Conservation (phyloP, 2,797 vertebrate species). For the Chromobotia macracanthus region DNA sequence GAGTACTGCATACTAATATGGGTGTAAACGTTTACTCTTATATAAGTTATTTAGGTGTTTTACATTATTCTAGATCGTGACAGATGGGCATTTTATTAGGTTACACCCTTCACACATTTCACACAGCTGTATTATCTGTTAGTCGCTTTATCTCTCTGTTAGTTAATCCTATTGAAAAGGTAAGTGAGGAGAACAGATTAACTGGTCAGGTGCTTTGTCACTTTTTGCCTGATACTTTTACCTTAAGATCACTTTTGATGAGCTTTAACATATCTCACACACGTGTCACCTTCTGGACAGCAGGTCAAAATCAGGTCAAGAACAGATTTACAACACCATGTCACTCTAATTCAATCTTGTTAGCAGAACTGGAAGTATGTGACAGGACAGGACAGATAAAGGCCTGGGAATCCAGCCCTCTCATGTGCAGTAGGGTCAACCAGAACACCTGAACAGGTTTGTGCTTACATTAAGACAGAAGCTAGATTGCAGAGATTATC, state of each 20-base stretch:
- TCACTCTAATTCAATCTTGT: neutral
- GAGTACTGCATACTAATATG: no score
- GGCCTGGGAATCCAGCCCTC: neutral
- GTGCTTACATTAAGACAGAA: no score
- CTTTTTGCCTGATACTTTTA: neutral
- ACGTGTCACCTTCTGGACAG: neutral
- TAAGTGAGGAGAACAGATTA: neutral
- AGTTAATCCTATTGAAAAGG: neutral
- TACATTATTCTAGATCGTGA: neutral
- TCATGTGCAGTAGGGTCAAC: neutral
- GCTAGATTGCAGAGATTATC: no score
- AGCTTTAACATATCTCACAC: neutral
- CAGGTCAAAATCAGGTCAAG: slow-evolving; percentile 1
- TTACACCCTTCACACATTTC: no score
- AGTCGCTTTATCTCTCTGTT: neutral
- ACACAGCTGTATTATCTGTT: no score
- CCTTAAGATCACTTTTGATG: neutral
- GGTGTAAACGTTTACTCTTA: no score
- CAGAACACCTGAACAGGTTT: no score
- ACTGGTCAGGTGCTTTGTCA: neutral
- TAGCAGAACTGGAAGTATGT: neutral
- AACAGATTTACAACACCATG: neutral
- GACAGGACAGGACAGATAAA: neutral
- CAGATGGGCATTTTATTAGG: neutral
- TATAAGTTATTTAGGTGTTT: neutral